phyloP scores from a whole-genome alignment of 2,113 vertebrate genomes.

The Microtus montanus region DNA sequence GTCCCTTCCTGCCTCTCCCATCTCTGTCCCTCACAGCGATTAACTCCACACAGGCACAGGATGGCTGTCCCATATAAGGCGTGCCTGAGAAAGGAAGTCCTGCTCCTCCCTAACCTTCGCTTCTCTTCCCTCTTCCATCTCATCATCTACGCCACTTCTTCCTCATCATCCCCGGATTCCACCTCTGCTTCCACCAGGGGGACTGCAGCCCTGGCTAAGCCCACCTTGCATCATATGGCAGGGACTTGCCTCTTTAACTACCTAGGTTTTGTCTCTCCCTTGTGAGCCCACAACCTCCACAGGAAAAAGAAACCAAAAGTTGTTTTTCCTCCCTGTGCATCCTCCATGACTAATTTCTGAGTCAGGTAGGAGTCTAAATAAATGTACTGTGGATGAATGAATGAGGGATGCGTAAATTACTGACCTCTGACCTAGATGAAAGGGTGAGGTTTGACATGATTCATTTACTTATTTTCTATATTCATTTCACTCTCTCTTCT shows the following conservation, averaged over 20 bases:
- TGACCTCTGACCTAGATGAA: background rate
- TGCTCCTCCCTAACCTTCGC: background rate
- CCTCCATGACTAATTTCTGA: background rate
- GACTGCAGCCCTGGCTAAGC: background rate
- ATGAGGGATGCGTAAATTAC: slow-evolving; percentile 16
- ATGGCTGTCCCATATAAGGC: accelerated
- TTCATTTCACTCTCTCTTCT: background rate
- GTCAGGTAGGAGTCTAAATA: background rate
- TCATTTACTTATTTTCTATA: background rate
- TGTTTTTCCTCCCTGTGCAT: background rate
- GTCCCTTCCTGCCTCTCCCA: background rate
- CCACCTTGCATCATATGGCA: no score
- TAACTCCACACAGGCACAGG: accelerated
- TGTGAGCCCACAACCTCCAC: background rate
- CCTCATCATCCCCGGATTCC: background rate
- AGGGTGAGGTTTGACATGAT: background rate
- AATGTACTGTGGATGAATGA: background rate
- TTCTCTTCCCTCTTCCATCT: background rate
- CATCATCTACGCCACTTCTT: background rate
- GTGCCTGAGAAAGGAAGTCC: accelerated
- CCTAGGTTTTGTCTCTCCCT: background rate
- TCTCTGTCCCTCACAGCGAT: background rate
- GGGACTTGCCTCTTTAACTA: background rate
- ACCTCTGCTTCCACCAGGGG: background rate
- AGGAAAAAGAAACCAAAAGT: background rate